A percentile compares a stretch with the other conserved stretches of the same genome.
These are phyloP conservation scores for Ellobium chinense DNA, from an alignment of 2,888 invertebrate genomes.

Conservation along the genomic window DNA sequence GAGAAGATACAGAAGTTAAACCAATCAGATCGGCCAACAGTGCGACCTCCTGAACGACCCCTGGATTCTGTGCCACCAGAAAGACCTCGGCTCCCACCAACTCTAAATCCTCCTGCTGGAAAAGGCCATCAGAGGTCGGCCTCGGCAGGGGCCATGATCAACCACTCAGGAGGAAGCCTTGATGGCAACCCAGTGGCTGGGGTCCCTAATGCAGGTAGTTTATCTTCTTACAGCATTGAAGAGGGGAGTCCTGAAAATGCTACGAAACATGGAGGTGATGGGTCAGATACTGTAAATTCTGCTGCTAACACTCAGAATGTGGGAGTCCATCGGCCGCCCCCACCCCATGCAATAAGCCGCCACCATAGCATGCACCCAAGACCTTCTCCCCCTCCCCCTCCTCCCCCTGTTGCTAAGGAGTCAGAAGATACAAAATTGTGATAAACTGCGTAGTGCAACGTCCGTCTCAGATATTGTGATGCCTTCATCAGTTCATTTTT, in stretches of 20 bases:
- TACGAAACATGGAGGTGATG: slow-evolving; percentile 10
- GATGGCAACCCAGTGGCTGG: slow-evolving; percentile 1
- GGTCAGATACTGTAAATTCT: slow-evolving; percentile 21
- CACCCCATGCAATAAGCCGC: slow-evolving; percentile 47
- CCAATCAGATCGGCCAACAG: slow-evolving; percentile 39
- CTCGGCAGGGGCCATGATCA: slow-evolving; percentile 61
- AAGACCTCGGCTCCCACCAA: slow-evolving; percentile 66
- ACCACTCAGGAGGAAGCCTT: slow-evolving; percentile 13
- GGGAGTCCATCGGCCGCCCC: slow-evolving; percentile 8
- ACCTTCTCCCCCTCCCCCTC: slow-evolving; percentile 68
- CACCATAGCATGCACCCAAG: slow-evolving; percentile 55
- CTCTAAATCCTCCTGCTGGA: slow-evolving; percentile 50
- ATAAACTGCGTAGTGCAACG: too few species aligned
- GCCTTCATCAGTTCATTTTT: background rate
- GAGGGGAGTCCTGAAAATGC: slow-evolving; percentile 26
- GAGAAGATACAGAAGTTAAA: slow-evolving; percentile 52
- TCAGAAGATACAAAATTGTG: slow-evolving; percentile 71
- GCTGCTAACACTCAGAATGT: slow-evolving; percentile 32
- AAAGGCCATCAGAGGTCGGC: slow-evolving; percentile 67
- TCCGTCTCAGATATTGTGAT: too few species aligned
- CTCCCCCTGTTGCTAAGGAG: slow-evolving; percentile 61
- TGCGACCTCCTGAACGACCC: slow-evolving; percentile 50
- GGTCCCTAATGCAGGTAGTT: slow-evolving; percentile 48
- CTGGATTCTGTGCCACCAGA: slow-evolving; percentile 54
- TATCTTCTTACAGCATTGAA: slow-evolving; percentile 42